Conservation (phyloP, 2,888 invertebrate genomes). For the Megalurothrips usitatus region DNA sequence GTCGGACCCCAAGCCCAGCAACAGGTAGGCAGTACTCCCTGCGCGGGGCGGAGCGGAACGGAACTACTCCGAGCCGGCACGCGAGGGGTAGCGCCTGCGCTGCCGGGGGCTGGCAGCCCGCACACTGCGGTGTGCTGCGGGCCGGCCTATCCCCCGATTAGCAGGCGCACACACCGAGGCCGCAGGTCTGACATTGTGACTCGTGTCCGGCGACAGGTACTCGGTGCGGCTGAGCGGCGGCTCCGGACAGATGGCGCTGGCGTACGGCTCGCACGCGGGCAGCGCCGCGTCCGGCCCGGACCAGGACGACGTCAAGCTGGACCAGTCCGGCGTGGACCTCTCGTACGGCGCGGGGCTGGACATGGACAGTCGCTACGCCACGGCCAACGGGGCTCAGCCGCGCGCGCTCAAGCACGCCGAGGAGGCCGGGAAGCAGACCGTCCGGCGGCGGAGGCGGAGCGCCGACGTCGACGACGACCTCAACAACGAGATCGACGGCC, state of each 20-base stretch:
- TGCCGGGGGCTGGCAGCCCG: not conserved
- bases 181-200: not conserved
- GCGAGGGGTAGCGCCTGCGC: not conserved
- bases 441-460: slow-evolving; percentile 33
- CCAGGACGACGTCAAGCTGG: not conserved
- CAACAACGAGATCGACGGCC: slow-evolving; percentile 38
- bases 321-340: not conserved
- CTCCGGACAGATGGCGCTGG: not conserved
- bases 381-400: slow-evolving; percentile 8
- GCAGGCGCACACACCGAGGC: not conserved
- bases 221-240: slow-evolving; percentile 10
- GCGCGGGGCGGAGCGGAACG: not conserved
- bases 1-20: not conserved
- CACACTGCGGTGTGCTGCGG: not conserved
- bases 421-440: slow-evolving; percentile 33
- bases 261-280: not conserved
- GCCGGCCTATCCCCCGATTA: not conserved
- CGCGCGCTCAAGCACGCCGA: slow-evolving; percentile 32
- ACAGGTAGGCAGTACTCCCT: not conserved
- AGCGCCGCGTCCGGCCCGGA: not conserved
- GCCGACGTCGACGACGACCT: slow-evolving; percentile 33
- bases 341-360: slow-evolving; percentile 4
- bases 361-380: slow-evolving; percentile 9
- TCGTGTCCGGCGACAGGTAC: not conserved
- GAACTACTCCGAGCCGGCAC: not conserved